A percentile compares a stretch with the other conserved stretches of the same genome.
Evolutionary conservation across 2,113 vertebrate species (phyloP).

Genomic region (Megalops atlanticus): DNA sequence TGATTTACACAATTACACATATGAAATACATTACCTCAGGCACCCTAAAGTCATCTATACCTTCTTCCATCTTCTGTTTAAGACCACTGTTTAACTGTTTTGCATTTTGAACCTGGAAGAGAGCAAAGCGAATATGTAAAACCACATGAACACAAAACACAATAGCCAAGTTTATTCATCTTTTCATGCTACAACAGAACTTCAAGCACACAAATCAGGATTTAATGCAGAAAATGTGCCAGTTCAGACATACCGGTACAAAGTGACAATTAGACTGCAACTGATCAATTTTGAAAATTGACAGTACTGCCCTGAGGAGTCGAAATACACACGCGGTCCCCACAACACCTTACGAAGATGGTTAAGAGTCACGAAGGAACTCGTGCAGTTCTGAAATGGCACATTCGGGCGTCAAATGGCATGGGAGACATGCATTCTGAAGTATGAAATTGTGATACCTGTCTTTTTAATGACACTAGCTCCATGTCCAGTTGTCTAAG

Average conservation of each 20-base stretch:
- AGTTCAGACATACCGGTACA: background rate
- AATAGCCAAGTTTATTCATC: too few species aligned
- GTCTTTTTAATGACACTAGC: conserved; percentile 95
- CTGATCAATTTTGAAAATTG: background rate
- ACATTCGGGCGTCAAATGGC: background rate
- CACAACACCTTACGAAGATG: too few species aligned
- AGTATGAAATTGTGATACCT: conserved; percentile 71
- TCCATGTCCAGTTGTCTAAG: conserved; percentile 96
- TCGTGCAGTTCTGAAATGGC: background rate
- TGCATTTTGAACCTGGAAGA: conserved; percentile 93
- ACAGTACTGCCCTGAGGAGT: background rate
- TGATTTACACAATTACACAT: background rate
- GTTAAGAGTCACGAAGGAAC: background rate
- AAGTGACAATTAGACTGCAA: background rate
- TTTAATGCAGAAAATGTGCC: background rate
- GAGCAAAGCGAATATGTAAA: conserved; percentile 48
- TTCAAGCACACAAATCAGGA: background rate
- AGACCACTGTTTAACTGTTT: conserved; percentile 98
- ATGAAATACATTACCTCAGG: conserved; percentile 80
- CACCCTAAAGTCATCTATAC: conserved; percentile 88
- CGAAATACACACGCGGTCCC: background rate
- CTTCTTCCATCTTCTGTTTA: conserved; percentile 92
- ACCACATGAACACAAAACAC: background rate
- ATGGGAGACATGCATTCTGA: background rate
- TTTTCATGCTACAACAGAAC: background rate